Evolutionary conservation across 2,797 vertebrate species (phyloP).

Genomic region (Neoniphon sammara): DNA sequence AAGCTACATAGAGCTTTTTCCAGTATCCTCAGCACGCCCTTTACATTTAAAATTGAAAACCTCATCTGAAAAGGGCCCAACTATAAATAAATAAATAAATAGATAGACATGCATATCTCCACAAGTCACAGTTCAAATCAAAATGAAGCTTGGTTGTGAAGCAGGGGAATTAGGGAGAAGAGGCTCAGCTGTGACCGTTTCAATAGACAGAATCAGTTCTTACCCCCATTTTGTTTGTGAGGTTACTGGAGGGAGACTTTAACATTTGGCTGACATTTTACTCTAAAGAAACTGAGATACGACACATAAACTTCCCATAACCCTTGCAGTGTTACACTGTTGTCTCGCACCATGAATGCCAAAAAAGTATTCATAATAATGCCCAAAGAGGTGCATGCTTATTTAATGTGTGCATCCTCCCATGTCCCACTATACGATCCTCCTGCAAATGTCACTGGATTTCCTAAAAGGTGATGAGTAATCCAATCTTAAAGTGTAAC

Average conservation of each 20-base stretch:
- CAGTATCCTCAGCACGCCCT: too few relatives aligned
- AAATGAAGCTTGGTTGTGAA: too few relatives aligned
- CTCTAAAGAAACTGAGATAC: conserved; percentile 14
- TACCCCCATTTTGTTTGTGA: conserved; percentile 14
- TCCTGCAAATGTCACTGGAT: conserved; percentile 34
- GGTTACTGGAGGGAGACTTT: conserved; percentile 26
- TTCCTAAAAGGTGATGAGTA: conserved; percentile 36
- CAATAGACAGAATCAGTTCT: too few relatives aligned
- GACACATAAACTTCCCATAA: conserved; percentile 29
- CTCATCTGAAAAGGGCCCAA: too few relatives aligned
- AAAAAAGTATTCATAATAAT: conserved; percentile 7
- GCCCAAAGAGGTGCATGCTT: conserved; percentile 1
- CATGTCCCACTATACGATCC: conserved; percentile 16
- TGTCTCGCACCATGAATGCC: conserved; percentile 9
- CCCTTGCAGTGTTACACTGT: conserved; percentile 23
- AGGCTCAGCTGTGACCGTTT: too few relatives aligned
- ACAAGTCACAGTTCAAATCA: too few relatives aligned
- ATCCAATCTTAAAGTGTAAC: conserved; percentile 29
- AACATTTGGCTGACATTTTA: conserved; percentile 59
- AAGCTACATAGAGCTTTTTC: too few relatives aligned
- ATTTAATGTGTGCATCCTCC: conserved; percentile 49
- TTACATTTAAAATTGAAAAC: too few relatives aligned
- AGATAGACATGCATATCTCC: neutral
- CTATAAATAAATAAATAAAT: too few relatives aligned
- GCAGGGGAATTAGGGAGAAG: too few relatives aligned